Percentiles rank a stretch among this genome's conserved stretches.
Evolutionary conservation across 2,113 vertebrate genomes (phyloP).

Genomic region (Cephalopterus ornatus): DNA sequence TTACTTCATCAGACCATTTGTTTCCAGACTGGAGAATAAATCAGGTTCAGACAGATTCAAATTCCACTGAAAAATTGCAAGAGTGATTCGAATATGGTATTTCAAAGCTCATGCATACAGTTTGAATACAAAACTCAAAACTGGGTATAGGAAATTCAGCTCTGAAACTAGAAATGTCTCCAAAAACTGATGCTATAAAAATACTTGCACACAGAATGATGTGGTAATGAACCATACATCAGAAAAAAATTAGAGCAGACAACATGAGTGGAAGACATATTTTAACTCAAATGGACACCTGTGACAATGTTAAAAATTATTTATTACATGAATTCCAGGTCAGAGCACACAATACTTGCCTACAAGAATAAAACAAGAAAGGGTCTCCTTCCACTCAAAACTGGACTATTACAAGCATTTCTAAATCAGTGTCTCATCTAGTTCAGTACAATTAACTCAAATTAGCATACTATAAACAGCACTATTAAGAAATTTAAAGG

Average conservation of each 20-base stretch:
- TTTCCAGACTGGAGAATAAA: constrained; percentile 42
- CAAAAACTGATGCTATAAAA: constrained; percentile 25
- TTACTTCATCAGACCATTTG: constrained; percentile 9
- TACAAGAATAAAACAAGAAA: constrained; percentile 20
- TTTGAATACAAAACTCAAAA: constrained; percentile 16
- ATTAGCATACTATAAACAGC: constrained; percentile 50
- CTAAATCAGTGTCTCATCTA: constrained; percentile 19
- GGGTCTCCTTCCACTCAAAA: neutral
- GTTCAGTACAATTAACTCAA: constrained; percentile 29
- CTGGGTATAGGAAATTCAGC: neutral
- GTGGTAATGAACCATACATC: constrained; percentile 51
- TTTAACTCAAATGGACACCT: constrained; percentile 53
- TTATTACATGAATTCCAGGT: constrained; percentile 45
- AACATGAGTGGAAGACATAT: constrained; percentile 36
- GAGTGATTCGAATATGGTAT: neutral
- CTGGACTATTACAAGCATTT: neutral
- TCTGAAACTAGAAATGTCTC: constrained; percentile 17
- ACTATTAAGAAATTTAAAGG: constrained; percentile 41
- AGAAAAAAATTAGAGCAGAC: constrained; percentile 47
- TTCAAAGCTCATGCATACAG: neutral
- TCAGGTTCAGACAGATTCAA: constrained; percentile 16
- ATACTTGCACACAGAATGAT: constrained; percentile 36
- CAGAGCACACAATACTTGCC: neutral
- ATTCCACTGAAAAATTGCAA: constrained; percentile 18
- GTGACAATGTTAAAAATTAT: constrained; percentile 16